phyloP scores from a whole-genome alignment of 1,140 invertebrate species.

The Brachionus rotundiformis region DNA sequence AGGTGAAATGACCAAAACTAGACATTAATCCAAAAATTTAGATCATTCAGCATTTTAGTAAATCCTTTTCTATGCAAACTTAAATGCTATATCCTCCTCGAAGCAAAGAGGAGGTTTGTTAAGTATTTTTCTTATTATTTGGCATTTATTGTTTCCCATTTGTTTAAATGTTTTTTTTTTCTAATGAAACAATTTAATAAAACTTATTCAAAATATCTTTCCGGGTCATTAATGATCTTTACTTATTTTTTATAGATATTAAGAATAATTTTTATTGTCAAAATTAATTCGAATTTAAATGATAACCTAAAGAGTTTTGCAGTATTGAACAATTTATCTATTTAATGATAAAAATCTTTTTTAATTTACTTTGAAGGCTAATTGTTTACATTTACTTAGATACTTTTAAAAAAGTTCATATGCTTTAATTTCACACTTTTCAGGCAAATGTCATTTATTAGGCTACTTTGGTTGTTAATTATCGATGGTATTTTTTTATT shows the following conservation, averaged over 20 bases:
- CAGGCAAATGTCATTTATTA: background rate
- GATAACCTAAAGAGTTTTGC: background rate
- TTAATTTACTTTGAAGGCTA: background rate
- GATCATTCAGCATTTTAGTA: conserved; percentile 4
- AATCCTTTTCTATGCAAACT: conserved; percentile 13
- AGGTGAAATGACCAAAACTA: background rate
- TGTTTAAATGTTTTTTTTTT: background rate
- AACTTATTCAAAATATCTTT: background rate
- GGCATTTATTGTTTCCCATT: background rate
- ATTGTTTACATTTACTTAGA: background rate
- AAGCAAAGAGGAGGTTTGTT: conserved; percentile 5
- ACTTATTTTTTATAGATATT: background rate
- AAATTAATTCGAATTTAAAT: background rate
- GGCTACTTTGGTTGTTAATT: no score
- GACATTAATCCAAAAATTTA: conserved; percentile 20
- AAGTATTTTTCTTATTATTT: background rate
- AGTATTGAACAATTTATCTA: background rate
- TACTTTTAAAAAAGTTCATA: background rate
- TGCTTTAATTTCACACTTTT: background rate
- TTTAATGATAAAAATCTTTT: background rate
- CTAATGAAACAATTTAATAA: background rate
- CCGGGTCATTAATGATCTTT: background rate
- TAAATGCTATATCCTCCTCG: conserved; percentile 1
- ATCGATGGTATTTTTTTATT: no score
- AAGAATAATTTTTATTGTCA: background rate